Evolutionary conservation across 2,797 vertebrate species (phyloP), one percentile per base, ranked within the genome.

Genomic region (Poeciliopsis gracilis): DNA sequence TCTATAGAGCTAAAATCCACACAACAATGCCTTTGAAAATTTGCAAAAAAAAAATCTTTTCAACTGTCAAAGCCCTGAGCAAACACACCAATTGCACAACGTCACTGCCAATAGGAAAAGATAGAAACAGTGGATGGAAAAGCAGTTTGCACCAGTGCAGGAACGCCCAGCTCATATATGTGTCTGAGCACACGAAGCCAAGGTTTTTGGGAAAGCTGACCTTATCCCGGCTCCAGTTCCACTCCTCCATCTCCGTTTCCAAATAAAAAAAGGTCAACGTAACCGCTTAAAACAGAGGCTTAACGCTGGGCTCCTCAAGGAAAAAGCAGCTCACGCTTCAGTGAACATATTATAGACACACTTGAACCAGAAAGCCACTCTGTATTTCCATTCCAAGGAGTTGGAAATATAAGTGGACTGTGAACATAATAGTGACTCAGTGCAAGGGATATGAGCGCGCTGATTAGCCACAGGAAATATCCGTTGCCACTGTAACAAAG

Each of bases 61-160:
- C 77, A 80, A 85, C 80, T 74, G 87, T 90, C 81, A 45, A 61
- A 89, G 82, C 88, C 88, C 88, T 93, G 82, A 55, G 90, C 93
- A 93, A 94, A 94, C 84, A 88, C 81, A 85, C 76, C 36, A 13
- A 36, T 61, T 76, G 76, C 45, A 82, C 76, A 77, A 70, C 75
- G 71, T 75, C 80, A 81, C 80, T 55, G 33, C 81, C 86, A 91
- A 86, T 80, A 80, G 86, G 86, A 91, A 91, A 91, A 75, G 84
- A 91, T 84, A 84, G 63, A 82, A 72, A 72, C 69, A 63, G 82
- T 89, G 86, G 90, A 91, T 91, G 90, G 90, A 94, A 94, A 92
- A 92, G 88, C 72, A 84, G 87, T 88, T 84, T 86, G 82, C 80
- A 83, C 80, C 77, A 70, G 80, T 79, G 80, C 81, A 90, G 89